Percentiles rank a stretch among this genome's conserved stretches.
These are phyloP conservation scores for Panagrolaimus sp. DNA, from an alignment of 1,140 invertebrate genomes.

Conservation along the genomic window DNA sequence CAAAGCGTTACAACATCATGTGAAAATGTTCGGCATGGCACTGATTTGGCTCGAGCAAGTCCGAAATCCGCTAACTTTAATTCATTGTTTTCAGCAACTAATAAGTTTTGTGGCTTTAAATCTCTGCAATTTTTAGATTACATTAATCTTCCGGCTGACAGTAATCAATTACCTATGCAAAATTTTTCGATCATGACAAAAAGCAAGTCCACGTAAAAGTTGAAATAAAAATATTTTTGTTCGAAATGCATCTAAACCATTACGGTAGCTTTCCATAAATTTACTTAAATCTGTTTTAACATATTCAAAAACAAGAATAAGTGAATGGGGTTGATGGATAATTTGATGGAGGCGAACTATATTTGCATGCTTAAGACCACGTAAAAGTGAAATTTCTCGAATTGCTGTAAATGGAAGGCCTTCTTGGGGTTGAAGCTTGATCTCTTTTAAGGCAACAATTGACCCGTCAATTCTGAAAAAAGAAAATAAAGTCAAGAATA, in stretches of 20 bases:
- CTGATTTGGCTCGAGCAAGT: slow-evolving; percentile 86
- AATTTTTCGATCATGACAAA: slow-evolving; percentile 84
- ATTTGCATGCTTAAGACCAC: slow-evolving; percentile 88
- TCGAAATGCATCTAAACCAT: slow-evolving; percentile 49
- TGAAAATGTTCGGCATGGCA: slow-evolving; percentile 91
- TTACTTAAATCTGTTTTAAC: slow-evolving; percentile 88
- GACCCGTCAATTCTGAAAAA: slow-evolving; percentile 73
- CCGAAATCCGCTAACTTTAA: slow-evolving; percentile 90
- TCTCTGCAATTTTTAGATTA: slow-evolving; percentile 62
- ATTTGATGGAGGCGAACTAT: slow-evolving; percentile 96
- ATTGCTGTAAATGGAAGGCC: slow-evolving; percentile 96
- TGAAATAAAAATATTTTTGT: slow-evolving; percentile 85
- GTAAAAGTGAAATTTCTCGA: slow-evolving; percentile 66
- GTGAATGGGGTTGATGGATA: slow-evolving; percentile 85
- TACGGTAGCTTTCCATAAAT: slow-evolving; percentile 70
- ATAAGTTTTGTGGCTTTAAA: slow-evolving; percentile 92
- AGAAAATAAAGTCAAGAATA: no score
- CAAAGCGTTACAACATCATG: slow-evolving; percentile 85
- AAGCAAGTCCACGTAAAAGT: slow-evolving; percentile 82
- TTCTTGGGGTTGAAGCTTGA: slow-evolving; percentile 91
- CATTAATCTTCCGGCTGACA: background rate
- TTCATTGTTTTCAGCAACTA: slow-evolving; percentile 86
- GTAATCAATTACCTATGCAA: slow-evolving; percentile 69
- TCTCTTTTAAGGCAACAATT: slow-evolving; percentile 94
- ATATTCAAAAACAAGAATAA: slow-evolving; percentile 69